phyloP scores from a whole-genome alignment of 2,113 vertebrate genomes.

The Ursus arctos region DNA sequence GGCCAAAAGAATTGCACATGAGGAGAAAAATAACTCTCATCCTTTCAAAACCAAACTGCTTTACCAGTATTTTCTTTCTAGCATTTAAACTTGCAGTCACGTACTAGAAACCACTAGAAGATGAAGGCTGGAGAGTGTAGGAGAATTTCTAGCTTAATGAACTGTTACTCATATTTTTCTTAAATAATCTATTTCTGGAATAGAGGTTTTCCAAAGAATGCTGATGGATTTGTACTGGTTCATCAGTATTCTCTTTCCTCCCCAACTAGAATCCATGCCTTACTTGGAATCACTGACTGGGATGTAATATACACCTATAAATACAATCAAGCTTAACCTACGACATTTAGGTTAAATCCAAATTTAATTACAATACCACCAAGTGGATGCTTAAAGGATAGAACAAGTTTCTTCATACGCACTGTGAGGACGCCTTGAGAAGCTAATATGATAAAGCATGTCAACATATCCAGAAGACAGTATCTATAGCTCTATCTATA shows the following conservation, averaged over 20 bases:
- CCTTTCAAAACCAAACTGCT: slow-evolving; percentile 18
- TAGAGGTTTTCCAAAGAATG: not conserved
- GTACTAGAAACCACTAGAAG: not conserved
- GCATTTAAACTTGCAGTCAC: not conserved
- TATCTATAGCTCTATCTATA: not conserved
- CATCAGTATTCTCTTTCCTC: not conserved
- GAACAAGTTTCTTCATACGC: not conserved
- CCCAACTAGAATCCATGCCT: not conserved
- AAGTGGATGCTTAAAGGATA: not conserved
- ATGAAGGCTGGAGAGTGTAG: not conserved
- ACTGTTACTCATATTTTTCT: not conserved
- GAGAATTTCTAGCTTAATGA: slow-evolving; percentile 6
- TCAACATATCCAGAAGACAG: not conserved
- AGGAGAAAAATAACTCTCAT: slow-evolving; percentile 10
- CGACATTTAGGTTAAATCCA: not conserved
- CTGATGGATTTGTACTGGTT: not conserved
- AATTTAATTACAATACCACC: slow-evolving; percentile 30
- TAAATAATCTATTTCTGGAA: not conserved
- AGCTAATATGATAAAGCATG: not conserved
- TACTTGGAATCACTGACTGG: slow-evolving; percentile 16
- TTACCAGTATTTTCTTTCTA: not conserved
- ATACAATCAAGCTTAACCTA: not conserved
- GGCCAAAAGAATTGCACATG: not conserved
- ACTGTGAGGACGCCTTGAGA: not conserved
- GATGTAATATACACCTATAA: not conserved